A percentile compares a stretch with the other conserved stretches of the same genome.
phyloP scores from a whole-genome alignment of 2,888 invertebrate species.

The Germaria angustata region DNA sequence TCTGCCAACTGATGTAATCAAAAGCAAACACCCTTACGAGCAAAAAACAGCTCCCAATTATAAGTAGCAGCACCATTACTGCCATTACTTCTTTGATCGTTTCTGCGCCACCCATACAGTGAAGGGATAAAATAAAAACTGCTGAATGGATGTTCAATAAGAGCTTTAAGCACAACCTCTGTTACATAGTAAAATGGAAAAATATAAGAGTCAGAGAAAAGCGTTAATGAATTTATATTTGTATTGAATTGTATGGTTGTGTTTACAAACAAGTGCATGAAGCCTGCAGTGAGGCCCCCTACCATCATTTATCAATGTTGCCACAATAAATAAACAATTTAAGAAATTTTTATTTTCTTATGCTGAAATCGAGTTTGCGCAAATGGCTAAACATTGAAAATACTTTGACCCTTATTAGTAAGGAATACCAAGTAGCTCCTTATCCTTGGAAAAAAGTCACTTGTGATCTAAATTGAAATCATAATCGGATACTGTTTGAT shows the following conservation, averaged over 20 bases:
- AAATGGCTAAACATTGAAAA: no score
- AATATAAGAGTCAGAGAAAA: not conserved
- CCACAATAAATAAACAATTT: not conserved
- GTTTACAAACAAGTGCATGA: no score
- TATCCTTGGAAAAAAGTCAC: no score
- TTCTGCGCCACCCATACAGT: constrained; percentile 1
- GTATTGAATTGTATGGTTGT: not conserved
- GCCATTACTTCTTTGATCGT: not conserved
- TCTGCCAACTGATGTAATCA: constrained; percentile 25
- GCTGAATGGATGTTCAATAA: not conserved
- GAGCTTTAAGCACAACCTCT: not conserved
- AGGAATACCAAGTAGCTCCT: no score
- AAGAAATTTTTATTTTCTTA: no score
- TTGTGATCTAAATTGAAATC: no score
- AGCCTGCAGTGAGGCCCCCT: not conserved
- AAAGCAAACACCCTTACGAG: not conserved
- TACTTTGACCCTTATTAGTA: no score
- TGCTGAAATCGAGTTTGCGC: no score
- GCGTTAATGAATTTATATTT: constrained; percentile 3
- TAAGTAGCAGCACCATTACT: not conserved
- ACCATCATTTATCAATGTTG: not conserved
- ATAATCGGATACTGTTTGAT: no score
- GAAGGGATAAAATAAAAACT: not conserved
- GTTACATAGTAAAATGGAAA: not conserved
- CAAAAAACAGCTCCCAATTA: not conserved